Evolutionary conservation across 1,140 invertebrate genomes (phyloP), one percentile per base, ranked within the genome.

Genomic region (Hyphantria cunea): DNA sequence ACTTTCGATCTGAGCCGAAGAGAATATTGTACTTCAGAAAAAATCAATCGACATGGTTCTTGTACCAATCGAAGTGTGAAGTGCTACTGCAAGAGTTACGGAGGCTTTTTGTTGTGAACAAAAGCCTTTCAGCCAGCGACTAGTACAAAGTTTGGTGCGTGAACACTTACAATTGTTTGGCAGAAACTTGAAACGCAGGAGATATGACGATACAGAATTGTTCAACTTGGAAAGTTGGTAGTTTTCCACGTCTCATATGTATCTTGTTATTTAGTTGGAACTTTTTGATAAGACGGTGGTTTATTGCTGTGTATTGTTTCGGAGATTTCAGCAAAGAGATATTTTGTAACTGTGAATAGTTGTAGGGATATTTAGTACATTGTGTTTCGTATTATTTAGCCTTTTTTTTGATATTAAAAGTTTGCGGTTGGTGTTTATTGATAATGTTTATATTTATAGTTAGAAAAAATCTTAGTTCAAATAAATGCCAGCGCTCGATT

Each of bases 71-170:
- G n/a, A n/a, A n/a, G n/a, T n/a, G n/a, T n/a, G n/a, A n/a, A n/a
- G n/a, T n/a, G n/a, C n/a, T n/a, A n/a, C 67, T 70, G 71, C 59
- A 79, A 25, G 17, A 74, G 70, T 74, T 72, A 77, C 72, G 68
- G 55, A 54, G 61, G 69, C 70, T 68, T 79, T 75, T 75, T 68
- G 65, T 72, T 66, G 56, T 31, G 50, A 74, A 79, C 72, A 79
- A 80, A 66, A 69, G 66, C 67, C 72, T 70, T 70, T 73, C 74
- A 76, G 69, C 61, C 60, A 55, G 51, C 59, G 64, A 67, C 68
- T 62, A 59, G 66, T 68, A 61, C 45, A 64, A 76, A 74, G 15
- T 74, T 68, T 65, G 64, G 74, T 76, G 65, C 65, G 69, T 54
- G 44, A 42, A 53, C 60, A 70, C 66, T 66, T 55, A 64, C 60